Conservation (phyloP, 2,888 invertebrate genomes). For the Saturnia pavonia region DNA sequence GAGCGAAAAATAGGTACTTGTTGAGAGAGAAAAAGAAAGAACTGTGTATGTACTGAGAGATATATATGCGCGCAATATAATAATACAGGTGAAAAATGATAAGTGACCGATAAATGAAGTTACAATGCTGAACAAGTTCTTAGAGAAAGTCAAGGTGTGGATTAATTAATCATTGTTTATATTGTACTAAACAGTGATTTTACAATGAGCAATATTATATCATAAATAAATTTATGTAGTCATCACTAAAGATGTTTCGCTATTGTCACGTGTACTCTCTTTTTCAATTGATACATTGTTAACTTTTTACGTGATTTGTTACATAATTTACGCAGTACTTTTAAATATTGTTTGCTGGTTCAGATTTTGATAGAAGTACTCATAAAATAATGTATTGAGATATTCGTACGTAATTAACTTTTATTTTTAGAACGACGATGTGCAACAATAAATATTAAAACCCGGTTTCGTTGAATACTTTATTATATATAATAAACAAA, state of each 20-base stretch:
- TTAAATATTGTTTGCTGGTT: background rate
- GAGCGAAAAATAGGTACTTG: background rate
- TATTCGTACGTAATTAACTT: no score
- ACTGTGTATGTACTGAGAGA: background rate
- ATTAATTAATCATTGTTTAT: no score
- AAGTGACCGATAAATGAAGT: background rate
- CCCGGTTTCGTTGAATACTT: conserved; percentile 35
- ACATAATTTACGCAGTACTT: background rate
- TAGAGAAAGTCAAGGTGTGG: background rate
- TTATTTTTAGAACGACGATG: no score
- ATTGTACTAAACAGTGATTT: no score
- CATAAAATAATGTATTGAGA: background rate
- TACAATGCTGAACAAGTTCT: background rate
- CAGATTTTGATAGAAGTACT: no score
- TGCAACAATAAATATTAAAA: background rate
- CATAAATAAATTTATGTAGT: background rate
- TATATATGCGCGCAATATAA: background rate
- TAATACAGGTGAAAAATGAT: background rate
- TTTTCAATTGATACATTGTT: background rate
- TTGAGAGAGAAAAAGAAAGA: background rate
- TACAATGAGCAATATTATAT: no score
- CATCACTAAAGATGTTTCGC: background rate
- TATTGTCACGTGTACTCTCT: background rate
- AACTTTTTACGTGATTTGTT: background rate
- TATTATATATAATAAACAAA: conserved; percentile 9